Evolutionary conservation across 1,140 invertebrate species (phyloP).

Genomic region (Drosophila setifemur): DNA sequence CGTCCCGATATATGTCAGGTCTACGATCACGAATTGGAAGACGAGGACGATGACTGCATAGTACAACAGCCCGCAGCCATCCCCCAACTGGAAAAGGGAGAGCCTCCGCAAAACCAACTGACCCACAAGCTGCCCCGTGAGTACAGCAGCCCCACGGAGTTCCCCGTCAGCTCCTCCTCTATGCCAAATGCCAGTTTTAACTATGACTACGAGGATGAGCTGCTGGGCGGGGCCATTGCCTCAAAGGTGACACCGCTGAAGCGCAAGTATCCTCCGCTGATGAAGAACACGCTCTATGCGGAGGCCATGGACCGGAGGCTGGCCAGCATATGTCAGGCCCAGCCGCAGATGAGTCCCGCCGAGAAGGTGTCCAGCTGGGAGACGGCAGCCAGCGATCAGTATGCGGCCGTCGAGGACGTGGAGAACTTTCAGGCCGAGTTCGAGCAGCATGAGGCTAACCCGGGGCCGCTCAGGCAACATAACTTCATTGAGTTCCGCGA

Average conservation of each 20-base stretch:
- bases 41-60: slow-evolving; percentile 28
- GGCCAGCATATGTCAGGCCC: slow-evolving; percentile 56
- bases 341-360: slow-evolving; percentile 66
- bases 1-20: slow-evolving; percentile 62
- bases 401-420: slow-evolving; percentile 71
- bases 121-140: slow-evolving; percentile 14
- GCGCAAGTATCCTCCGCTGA: slow-evolving; percentile 52
- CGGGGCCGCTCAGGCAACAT: neutral
- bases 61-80: slow-evolving; percentile 10
- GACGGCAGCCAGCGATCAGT: slow-evolving; percentile 28
- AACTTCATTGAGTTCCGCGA: slow-evolving; percentile 57
- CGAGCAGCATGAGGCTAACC: slow-evolving; percentile 32
- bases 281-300: slow-evolving; percentile 69
- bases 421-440: slow-evolving; percentile 65
- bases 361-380: slow-evolving; percentile 70
- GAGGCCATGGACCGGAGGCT: slow-evolving; percentile 67
- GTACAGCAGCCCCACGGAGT: slow-evolving; percentile 71
- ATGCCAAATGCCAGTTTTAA: slow-evolving; percentile 58
- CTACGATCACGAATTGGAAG: slow-evolving; percentile 61
- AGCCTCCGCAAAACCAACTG: neutral
- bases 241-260: slow-evolving; percentile 30
- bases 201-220: slow-evolving; percentile 60
- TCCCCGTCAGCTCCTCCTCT: slow-evolving; percentile 63
- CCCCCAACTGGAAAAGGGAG: slow-evolving; percentile 1
- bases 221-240: slow-evolving; percentile 21